phyloP scores from a whole-genome alignment of 2,888 invertebrate genomes.

The Rapana venosa region DNA sequence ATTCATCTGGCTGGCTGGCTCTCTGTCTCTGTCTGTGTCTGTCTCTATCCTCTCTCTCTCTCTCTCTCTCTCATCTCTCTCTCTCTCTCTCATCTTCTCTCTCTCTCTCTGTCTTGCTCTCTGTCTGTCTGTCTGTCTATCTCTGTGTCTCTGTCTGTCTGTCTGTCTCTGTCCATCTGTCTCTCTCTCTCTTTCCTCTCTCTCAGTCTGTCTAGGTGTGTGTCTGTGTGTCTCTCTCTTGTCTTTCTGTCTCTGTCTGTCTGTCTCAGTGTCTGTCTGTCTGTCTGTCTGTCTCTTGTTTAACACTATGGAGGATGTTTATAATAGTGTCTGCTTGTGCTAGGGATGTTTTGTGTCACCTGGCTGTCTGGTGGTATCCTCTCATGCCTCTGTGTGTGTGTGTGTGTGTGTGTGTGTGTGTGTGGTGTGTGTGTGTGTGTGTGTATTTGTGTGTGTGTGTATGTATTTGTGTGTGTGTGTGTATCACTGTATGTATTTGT shows the following conservation, averaged over 20 bases:
- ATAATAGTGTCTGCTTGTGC: no score
- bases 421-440: neutral
- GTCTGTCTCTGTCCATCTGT: no score
- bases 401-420: constrained; percentile 1
- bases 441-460: neutral
- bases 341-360: no score
- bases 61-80: constrained; percentile 3
- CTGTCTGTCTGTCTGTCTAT: neutral
- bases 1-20: neutral
- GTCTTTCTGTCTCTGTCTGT: no score
- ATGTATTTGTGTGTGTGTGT: neutral
- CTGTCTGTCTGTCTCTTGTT: no score
- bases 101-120: constrained; percentile 1
- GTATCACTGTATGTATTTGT: neutral
- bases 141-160: no score
- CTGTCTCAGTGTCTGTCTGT: no score
- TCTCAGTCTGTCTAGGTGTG: no score
- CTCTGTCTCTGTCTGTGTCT: neutral
- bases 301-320: no score
- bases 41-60: neutral
- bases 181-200: no score
- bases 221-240: no score
- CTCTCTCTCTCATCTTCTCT: neutral
- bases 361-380: no score
- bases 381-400: neutral